Evolutionary conservation across 1,140 invertebrate species (phyloP), one percentile per base, ranked within the genome.

Genomic region (Melipona quadrifasciata): DNA sequence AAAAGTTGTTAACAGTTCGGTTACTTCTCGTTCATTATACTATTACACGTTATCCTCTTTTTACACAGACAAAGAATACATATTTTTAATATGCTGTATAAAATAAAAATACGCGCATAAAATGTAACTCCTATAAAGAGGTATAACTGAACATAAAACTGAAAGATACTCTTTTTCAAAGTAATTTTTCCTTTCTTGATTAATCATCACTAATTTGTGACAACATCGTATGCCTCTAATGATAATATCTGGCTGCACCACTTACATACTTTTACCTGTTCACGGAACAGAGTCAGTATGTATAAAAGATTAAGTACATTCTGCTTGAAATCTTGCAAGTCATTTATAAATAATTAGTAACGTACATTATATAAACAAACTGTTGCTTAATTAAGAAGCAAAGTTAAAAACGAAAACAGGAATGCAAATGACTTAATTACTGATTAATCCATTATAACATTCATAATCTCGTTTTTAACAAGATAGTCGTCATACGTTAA

Each of bases 171-270:
- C 16, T 57, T 39, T 39, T n/a, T n/a, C 4, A 14, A 16, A 55
- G 68, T 24, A 19, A 3, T 53, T 1, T 31, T 31, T 39, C n/a
- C 10, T 55, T 12, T 17, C n/a, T 55, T 10, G 2, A 61, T 21
- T 19, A 75, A 55, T 65, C 3, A 71, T 61, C 61, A 58, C 24
- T 64, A n/a, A 51, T 51, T 74, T 64, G 27, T 39, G 21, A 74
- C n/a, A 31, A 19, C 39, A 16, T 82, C 24, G n/a, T 19, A 64
- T 51, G 21, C n/a, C 39, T 72, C 19, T 39, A 64, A 61, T 19
- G 51, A 58, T 12, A 61, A 64, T n/a, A 34, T 82, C 80, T 78
- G 75, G 82, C 75, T 83, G 75, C 82, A 55, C 82, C 65, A 79
- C 75, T 78, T 61, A 31, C 82, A 61, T 6, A 53, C 12, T 55